Evolutionary conservation across 2,888 invertebrate species (phyloP), one percentile per base, ranked within the genome.

Genomic region (Norana najaformis): DNA sequence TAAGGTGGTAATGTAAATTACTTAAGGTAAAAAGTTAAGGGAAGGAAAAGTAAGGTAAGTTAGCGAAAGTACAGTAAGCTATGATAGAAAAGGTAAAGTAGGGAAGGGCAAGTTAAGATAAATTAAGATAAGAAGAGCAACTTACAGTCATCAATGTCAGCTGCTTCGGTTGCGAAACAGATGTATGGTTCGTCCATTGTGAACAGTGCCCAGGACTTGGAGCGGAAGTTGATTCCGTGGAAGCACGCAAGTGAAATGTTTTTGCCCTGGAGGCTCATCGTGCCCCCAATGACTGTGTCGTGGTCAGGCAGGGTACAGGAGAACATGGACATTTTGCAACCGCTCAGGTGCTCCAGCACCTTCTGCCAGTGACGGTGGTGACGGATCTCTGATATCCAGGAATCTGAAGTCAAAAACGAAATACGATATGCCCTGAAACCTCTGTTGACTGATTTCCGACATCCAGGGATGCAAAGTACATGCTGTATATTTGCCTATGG

Each of bases 321-420:
- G 90, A 95, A 93, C 92, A 95, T 95, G 90, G 97, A 96, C 91
- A 98, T 96, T 92, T 97, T 96, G 93, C 98, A 95, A 0, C 97
- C 97, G 83, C 97, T 97, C 11, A 98, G 97, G 93, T 97, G 96
- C 4, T 96, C 96, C 92, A 98, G 95, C 82, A 97, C 98, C 92
- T 96, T 96, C 95, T 98, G 98, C 99, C 99, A 99, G 95, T 99
- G 98, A 0, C 98, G 96, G 95, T 98, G 98, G 95, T 98, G 98
- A 14, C 91, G 89, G 88, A 92, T 91, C 89, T 92, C 92, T 5
- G 91, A 90, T 35, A 92, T 91, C 91, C 91, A 92, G 18, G 91
- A 91, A 34, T 90, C 90, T 89, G 69, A 69, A 69, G 11, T n/a
- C 30, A 69, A 11, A 8, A 69, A 69, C n/a, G 69, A 69, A n/a